These are phyloP conservation scores for Xanthorhoe designata DNA, from an alignment of 2,888 invertebrate species.

Conservation along the genomic window DNA sequence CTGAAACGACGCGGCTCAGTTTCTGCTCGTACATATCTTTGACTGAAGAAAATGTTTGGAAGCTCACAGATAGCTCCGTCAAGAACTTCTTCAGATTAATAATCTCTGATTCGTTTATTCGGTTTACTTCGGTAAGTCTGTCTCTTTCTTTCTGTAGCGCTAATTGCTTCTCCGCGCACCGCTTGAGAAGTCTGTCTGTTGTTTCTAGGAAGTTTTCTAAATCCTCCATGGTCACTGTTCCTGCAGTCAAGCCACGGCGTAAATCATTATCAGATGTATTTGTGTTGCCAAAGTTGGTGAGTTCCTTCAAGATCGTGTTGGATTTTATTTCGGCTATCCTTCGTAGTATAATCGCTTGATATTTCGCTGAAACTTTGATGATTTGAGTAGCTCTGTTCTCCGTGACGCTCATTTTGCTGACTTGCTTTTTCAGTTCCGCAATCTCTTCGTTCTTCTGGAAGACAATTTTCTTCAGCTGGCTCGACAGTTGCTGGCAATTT, in stretches of 20 bases:
- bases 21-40: constrained; percentile 74
- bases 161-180: constrained; percentile 72
- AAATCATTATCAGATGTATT: constrained; percentile 66
- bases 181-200: constrained; percentile 71
- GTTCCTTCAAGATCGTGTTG: constrained; percentile 73
- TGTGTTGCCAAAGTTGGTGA: constrained; percentile 74
- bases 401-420: constrained; percentile 70
- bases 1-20: constrained; percentile 66
- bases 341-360: constrained; percentile 77
- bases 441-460: constrained; percentile 79
- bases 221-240: constrained; percentile 76
- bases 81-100: constrained; percentile 74
- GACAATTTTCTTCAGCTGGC: constrained; percentile 75
- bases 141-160: constrained; percentile 74
- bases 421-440: constrained; percentile 72
- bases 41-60: constrained; percentile 71
- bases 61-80: constrained; percentile 71
- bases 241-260: constrained; percentile 65
- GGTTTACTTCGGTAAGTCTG: constrained; percentile 70
- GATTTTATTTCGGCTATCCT: constrained; percentile 77
- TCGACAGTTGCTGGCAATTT: constrained; percentile 70
- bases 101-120: constrained; percentile 75
- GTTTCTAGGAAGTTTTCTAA: constrained; percentile 79
- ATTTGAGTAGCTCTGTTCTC: constrained; percentile 77
- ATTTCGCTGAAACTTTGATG: constrained; percentile 78